phyloP scores from a whole-genome alignment of 2,888 invertebrate species.

The Balanococcus diminutus region DNA sequence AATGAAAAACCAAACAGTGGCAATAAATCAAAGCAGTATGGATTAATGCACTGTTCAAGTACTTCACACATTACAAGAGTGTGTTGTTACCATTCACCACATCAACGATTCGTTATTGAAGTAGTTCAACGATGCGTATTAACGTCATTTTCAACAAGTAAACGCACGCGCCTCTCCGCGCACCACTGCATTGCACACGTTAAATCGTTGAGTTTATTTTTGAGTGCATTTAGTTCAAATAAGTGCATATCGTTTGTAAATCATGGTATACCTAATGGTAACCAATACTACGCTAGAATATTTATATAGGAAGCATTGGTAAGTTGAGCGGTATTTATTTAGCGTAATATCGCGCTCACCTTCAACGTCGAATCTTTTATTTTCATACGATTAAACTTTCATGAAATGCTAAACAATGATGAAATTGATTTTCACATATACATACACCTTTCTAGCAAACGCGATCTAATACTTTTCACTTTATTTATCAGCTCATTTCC shows the following conservation, averaged over 20 bases:
- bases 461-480: neutral
- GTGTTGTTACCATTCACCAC: neutral
- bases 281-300: neutral
- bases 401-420: neutral
- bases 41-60: neutral
- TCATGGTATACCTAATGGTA: neutral
- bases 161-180: neutral
- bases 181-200: neutral
- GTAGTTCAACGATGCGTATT: slow-evolving; percentile 12
- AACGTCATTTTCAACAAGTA: slow-evolving; percentile 18
- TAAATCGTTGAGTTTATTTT: neutral
- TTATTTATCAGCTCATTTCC: neutral
- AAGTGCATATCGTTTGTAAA: slow-evolving; percentile 1
- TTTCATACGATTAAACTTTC: neutral
- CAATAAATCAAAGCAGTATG: neutral
- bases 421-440: neutral
- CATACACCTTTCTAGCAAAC: neutral
- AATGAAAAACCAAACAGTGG: neutral
- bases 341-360: neutral
- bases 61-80: neutral
- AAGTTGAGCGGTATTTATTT: neutral
- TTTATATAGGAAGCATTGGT: neutral
- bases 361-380: neutral
- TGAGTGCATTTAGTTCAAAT: neutral
- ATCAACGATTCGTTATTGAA: slow-evolving; percentile 7